These are phyloP conservation scores for Clarias batrachus DNA, from an alignment of 2,113 vertebrate species.

Conservation along the genomic window DNA sequence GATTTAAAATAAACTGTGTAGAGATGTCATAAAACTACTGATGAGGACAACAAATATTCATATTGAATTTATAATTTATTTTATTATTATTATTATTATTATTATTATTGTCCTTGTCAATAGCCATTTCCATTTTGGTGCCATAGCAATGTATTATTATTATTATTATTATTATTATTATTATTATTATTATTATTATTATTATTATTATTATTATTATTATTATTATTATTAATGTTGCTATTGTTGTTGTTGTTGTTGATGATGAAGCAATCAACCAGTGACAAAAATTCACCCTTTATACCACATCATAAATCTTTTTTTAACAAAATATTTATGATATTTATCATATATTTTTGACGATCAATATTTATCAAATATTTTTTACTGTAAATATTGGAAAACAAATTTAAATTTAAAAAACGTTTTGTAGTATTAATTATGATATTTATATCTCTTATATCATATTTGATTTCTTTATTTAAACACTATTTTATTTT, in stretches of 20 bases:
- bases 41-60: background rate
- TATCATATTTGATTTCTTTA: too few relatives aligned
- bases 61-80: too few relatives aligned
- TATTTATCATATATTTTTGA: too few relatives aligned
- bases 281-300: background rate
- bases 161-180: background rate
- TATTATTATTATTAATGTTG: background rate
- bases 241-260: background rate
- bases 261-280: background rate
- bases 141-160: background rate
- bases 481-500: too few relatives aligned
- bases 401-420: background rate
- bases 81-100: background rate
- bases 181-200: too few relatives aligned
- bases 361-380: too few relatives aligned
- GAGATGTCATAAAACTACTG: background rate
- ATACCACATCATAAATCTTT: background rate
- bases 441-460: background rate
- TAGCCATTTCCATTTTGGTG: background rate
- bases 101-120: background rate
- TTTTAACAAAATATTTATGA: too few relatives aligned
- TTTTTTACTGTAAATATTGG: background rate
- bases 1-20: background rate
- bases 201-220: background rate
- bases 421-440: background rate